Percentiles rank a stretch among this genome's conserved stretches.
phyloP scores from a whole-genome alignment of 2,113 vertebrate genomes.

The Sarotherodon lohbergeri region DNA sequence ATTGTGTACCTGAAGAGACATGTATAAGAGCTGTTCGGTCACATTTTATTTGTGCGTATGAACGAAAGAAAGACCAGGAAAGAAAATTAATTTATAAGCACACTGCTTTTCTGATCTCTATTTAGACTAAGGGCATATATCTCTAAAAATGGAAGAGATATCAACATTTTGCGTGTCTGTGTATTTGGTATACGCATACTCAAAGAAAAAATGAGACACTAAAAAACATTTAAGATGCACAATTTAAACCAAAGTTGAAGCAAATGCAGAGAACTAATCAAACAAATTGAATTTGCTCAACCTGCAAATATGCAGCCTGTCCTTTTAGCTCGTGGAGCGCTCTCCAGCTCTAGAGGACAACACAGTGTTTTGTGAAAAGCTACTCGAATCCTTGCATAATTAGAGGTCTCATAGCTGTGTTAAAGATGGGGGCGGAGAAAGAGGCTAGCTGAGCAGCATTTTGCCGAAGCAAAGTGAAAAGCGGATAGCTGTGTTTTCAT shows the following conservation, averaged over 20 bases:
- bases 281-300: slow-evolving; percentile 86
- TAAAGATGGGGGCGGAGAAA: slow-evolving; percentile 76
- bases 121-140: background rate
- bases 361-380: slow-evolving; percentile 85
- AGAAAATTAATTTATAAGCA: background rate
- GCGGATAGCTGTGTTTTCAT: slow-evolving; percentile 92
- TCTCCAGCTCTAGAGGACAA: slow-evolving; percentile 87
- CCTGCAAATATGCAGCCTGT: slow-evolving; percentile 84
- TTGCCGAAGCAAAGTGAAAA: slow-evolving; percentile 90
- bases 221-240: background rate
- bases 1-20: background rate
- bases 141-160: background rate
- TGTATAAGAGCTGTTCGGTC: background rate
- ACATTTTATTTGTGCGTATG: background rate
- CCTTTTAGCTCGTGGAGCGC: slow-evolving; percentile 85
- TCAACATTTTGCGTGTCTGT: background rate
- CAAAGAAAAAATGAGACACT: background rate
- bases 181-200: background rate
- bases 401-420: slow-evolving; percentile 88
- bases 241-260: slow-evolving; percentile 35
- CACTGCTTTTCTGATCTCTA: background rate
- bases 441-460: slow-evolving; percentile 68
- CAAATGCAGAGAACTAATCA: slow-evolving; percentile 86
- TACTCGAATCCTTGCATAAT: slow-evolving; percentile 94
- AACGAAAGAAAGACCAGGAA: background rate